A percentile compares a stretch with the other conserved stretches of the same genome.
These are phyloP conservation scores for Sycophila texana DNA, from an alignment of 2,888 invertebrate species.

Conservation along the genomic window DNA sequence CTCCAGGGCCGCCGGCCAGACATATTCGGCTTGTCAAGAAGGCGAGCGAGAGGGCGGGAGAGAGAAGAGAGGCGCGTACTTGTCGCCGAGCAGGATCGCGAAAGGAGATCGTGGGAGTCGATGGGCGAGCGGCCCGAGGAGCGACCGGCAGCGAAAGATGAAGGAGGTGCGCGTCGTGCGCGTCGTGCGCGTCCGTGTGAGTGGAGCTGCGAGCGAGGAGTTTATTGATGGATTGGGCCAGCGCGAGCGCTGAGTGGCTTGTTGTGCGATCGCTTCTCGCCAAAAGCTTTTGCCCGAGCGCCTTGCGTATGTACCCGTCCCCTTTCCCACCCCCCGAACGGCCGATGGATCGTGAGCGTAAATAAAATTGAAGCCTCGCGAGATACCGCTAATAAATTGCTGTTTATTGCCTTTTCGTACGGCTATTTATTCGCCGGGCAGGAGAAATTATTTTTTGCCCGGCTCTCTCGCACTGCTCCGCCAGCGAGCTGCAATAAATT, in stretches of 20 bases:
- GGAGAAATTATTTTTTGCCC: conserved; percentile 9
- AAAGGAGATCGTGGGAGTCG: conserved; percentile 55
- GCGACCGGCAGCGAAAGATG: conserved; percentile 13
- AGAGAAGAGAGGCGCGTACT: conserved; percentile 36
- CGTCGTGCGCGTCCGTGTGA: too few relatives aligned
- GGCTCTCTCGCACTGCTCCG: background rate
- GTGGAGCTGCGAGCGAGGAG: conserved; percentile 16
- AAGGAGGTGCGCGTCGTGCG: conserved; percentile 2
- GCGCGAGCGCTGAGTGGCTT: conserved; percentile 36
- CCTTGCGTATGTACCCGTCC: background rate
- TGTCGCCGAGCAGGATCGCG: conserved; percentile 50
- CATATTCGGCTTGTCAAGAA: conserved; percentile 47
- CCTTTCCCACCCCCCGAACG: background rate
- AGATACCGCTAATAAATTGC: conserved; percentile 42
- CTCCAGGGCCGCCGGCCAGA: background rate
- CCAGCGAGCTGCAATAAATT: background rate
- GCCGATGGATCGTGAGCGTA: conserved; percentile 8
- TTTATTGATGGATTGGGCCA: conserved; percentile 53
- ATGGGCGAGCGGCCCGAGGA: conserved; percentile 2
- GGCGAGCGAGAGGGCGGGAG: conserved; percentile 23
- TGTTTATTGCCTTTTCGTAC: conserved; percentile 24
- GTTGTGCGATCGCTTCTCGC: conserved; percentile 26
- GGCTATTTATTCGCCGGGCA: background rate
- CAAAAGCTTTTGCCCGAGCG: background rate
- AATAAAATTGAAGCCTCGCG: conserved; percentile 35